A percentile compares a stretch with the other conserved stretches of the same genome.
Conservation (phyloP, 2,113 vertebrate species). For the Seriola quinqueradiata region DNA sequence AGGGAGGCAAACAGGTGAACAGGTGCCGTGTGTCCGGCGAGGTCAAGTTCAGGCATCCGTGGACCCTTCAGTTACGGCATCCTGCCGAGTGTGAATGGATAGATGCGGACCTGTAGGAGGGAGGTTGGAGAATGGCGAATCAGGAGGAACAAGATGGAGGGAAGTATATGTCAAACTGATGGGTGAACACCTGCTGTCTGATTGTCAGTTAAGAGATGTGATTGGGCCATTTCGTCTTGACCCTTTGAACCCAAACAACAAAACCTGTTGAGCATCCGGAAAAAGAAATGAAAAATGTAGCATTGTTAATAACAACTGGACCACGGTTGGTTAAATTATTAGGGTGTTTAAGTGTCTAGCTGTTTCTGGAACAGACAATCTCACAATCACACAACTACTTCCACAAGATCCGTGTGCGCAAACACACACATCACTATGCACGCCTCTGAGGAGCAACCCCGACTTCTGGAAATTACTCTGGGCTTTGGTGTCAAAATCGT, state of each 20-base stretch:
- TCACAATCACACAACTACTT: too few species aligned
- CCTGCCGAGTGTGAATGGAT: constrained; percentile 4
- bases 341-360: too few species aligned
- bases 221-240: background rate
- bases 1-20: background rate
- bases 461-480: background rate
- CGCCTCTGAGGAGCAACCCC: too few species aligned
- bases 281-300: too few species aligned
- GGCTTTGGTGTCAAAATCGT: background rate
- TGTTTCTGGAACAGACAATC: too few species aligned
- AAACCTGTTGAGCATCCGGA: too few species aligned
- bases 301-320: too few species aligned
- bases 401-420: too few species aligned
- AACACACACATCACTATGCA: too few species aligned
- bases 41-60: background rate
- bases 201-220: too few species aligned
- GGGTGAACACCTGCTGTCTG: too few species aligned
- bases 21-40: background rate
- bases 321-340: too few species aligned
- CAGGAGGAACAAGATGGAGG: background rate
- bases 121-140: background rate
- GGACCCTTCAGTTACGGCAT: background rate
- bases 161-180: background rate
- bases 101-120: background rate
- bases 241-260: background rate